A percentile compares a stretch with the other conserved stretches of the same genome.
phyloP scores from a whole-genome alignment of 2,113 vertebrate species.

The Clarias magur region DNA sequence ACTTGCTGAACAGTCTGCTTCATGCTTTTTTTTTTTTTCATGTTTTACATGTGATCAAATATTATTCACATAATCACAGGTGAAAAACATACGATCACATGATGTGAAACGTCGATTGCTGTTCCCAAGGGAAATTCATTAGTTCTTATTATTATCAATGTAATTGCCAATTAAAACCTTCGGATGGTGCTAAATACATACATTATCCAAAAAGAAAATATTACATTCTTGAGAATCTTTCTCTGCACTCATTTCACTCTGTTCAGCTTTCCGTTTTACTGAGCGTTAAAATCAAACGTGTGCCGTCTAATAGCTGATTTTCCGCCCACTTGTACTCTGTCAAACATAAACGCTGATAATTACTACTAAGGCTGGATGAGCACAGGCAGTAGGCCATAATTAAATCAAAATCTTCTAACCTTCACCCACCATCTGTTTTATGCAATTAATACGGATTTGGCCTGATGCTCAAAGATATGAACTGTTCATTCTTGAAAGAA shows the following conservation, averaged over 20 bases:
- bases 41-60: background rate
- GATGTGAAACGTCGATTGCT: background rate
- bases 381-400: slow-evolving; percentile 34
- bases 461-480: background rate
- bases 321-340: slow-evolving; percentile 11
- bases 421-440: slow-evolving; percentile 30
- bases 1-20: background rate
- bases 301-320: slow-evolving; percentile 13
- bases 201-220: background rate
- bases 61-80: background rate
- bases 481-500: background rate
- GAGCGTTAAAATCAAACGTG: background rate
- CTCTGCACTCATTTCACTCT: background rate
- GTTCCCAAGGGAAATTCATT: background rate
- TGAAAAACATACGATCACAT: background rate
- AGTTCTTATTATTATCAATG: background rate
- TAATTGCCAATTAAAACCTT: background rate
- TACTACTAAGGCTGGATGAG: slow-evolving; percentile 5
- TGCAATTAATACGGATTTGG: slow-evolving; percentile 19
- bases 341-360: slow-evolving; percentile 33
- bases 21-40: too few species aligned
- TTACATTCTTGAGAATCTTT: background rate
- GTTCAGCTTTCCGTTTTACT: background rate
- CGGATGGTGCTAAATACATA: slow-evolving; percentile 8
- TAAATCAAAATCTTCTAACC: slow-evolving; percentile 34